Evolutionary conservation across 2,797 vertebrate genomes (phyloP).

Genomic region (Gadopsis bispinosus): DNA sequence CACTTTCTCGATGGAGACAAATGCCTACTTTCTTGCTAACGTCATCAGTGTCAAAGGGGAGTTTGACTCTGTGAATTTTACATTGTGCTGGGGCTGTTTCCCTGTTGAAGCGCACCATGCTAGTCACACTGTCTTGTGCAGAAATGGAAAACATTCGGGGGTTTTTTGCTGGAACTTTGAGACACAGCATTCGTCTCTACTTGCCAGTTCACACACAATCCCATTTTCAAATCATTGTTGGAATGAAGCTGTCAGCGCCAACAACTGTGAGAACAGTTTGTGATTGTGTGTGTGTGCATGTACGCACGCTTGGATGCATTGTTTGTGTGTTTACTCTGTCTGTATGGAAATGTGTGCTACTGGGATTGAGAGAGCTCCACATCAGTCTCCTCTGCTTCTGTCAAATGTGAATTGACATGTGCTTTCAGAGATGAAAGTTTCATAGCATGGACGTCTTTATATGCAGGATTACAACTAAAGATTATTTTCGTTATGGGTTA

Average conservation of each 20-base stretch:
- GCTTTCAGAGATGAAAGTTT: background rate
- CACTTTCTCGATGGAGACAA: background rate
- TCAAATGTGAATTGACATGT: background rate
- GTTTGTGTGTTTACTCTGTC: slow-evolving; percentile 11
- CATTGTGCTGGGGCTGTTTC: slow-evolving; percentile 14
- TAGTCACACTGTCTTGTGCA: slow-evolving; percentile 19
- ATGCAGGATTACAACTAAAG: background rate
- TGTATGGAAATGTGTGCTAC: slow-evolving; percentile 17
- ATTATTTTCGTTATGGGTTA: background rate
- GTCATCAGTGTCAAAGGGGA: background rate
- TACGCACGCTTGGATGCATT: slow-evolving; percentile 6
- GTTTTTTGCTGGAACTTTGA: slow-evolving; percentile 30
- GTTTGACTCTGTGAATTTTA: slow-evolving; percentile 9
- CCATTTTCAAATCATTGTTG: slow-evolving; percentile 39
- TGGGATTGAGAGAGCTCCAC: background rate
- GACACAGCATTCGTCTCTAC: slow-evolving; percentile 9
- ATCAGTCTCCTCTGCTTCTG: background rate
- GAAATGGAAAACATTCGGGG: background rate
- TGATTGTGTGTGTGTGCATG: slow-evolving; percentile 1
- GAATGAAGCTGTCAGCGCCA: slow-evolving; percentile 41
- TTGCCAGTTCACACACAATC: slow-evolving; percentile 28
- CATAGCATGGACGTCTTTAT: background rate
- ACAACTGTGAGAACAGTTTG: slow-evolving; percentile 23
- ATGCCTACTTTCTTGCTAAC: background rate
- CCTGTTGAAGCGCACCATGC: slow-evolving; percentile 3